These are phyloP conservation scores for Mallateleia sp. DNA, from an alignment of 2,888 invertebrate genomes.

Conservation along the genomic window DNA sequence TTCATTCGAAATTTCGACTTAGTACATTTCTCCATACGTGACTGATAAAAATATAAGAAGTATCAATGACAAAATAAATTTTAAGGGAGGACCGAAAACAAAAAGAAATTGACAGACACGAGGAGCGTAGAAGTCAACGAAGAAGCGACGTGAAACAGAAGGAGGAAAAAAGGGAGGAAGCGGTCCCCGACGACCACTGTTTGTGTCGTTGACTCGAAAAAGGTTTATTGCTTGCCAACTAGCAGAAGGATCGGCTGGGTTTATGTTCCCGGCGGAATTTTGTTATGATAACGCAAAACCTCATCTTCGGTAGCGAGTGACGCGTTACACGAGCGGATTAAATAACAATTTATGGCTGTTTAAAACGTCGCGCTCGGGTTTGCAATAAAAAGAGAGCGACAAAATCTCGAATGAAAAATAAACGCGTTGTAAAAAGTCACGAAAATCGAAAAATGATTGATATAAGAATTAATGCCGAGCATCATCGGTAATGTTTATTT, in stretches of 20 bases:
- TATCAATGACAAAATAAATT: too few species aligned
- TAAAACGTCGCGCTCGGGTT: conserved; percentile 18
- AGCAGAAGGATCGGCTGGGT: conserved; percentile 43
- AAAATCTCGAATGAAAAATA: not conserved
- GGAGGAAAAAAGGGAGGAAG: conserved; percentile 1
- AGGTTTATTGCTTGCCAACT: conserved; percentile 45
- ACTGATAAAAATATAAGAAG: too few species aligned
- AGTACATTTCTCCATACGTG: too few species aligned
- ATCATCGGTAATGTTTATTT: not conserved
- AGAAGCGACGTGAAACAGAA: not conserved
- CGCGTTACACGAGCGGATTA: conserved; percentile 43
- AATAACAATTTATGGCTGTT: conserved; percentile 50
- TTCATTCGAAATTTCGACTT: too few species aligned
- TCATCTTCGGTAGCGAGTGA: conserved; percentile 53
- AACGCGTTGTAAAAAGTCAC: too few species aligned
- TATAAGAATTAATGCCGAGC: not conserved
- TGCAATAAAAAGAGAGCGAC: not conserved
- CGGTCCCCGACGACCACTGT: conserved; percentile 28
- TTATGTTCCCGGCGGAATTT: conserved; percentile 58
- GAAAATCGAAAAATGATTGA: not conserved
- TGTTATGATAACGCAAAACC: conserved; percentile 54
- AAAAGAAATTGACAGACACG: too few species aligned
- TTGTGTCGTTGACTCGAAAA: conserved; percentile 50
- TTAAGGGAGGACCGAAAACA: too few species aligned
- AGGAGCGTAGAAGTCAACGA: too few species aligned